phyloP scores from a whole-genome alignment of 2,797 vertebrate species.

The Acanthopagrus latus region DNA sequence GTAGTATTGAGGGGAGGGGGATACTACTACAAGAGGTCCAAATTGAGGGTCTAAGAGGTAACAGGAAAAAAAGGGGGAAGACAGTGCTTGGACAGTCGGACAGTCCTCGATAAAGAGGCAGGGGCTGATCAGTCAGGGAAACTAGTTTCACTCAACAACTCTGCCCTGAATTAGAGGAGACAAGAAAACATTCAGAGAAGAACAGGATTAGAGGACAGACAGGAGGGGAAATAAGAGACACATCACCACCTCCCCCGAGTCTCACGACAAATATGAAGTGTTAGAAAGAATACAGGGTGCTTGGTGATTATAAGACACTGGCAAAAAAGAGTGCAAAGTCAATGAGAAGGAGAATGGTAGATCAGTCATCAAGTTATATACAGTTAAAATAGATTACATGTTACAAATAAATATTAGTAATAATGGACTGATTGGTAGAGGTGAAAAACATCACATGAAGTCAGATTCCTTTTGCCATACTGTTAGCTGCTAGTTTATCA shows the following conservation, averaged over 20 bases:
- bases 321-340: conserved; percentile 19
- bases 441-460: not conserved
- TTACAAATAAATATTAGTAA: conserved; percentile 2
- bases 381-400: not conserved
- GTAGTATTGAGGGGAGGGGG: conserved; percentile 49
- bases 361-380: not conserved
- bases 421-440: not conserved
- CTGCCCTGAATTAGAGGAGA: conserved; percentile 90
- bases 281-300: conserved; percentile 35
- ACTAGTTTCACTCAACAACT: conserved; percentile 92
- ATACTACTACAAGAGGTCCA: conserved; percentile 69
- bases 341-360: not conserved
- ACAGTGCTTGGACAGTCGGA: conserved; percentile 83
- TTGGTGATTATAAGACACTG: conserved; percentile 8
- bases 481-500: not conserved
- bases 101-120: conserved; percentile 85
- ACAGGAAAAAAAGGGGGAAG: conserved; percentile 58
- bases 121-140: conserved; percentile 90
- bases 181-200: conserved; percentile 86
- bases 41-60: conserved; percentile 75
- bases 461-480: not conserved
- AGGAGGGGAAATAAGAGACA: conserved; percentile 64
- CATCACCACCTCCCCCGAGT: conserved; percentile 68
- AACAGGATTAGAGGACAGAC: conserved; percentile 75
- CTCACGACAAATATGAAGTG: conserved; percentile 32